Percentiles rank a stretch among this genome's conserved stretches.
These are phyloP conservation scores for Gorsachius magnificus DNA, from an alignment of 2,797 vertebrate species.

Conservation along the genomic window DNA sequence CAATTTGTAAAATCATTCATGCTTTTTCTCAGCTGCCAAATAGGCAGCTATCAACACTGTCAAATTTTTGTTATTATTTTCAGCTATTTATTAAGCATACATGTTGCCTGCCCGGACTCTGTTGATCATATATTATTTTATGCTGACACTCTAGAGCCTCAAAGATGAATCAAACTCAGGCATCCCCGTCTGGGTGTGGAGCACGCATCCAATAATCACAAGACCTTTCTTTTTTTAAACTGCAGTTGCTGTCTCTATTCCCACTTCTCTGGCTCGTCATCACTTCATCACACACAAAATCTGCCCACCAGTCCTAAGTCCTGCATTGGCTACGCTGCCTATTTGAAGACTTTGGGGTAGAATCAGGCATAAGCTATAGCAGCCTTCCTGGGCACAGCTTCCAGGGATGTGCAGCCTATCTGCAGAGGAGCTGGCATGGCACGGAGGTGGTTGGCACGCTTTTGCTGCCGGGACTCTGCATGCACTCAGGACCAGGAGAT, in stretches of 20 bases:
- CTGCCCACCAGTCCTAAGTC: neutral
- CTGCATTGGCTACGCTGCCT: neutral
- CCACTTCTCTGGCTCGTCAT: neutral
- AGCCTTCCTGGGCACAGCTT: neutral
- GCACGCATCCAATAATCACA: neutral
- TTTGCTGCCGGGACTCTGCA: neutral
- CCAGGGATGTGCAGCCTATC: neutral
- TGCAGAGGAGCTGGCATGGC: neutral
- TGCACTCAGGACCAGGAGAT: neutral
- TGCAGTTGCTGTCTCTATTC: conserved; percentile 22
- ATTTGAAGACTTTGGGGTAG: neutral
- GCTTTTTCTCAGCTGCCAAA: neutral
- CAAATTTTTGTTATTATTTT: conserved; percentile 12
- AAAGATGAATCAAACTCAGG: neutral
- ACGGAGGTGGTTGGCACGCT: neutral
- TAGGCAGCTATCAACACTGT: neutral
- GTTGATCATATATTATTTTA: neutral
- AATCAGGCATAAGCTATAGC: neutral
- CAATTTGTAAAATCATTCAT: neutral
- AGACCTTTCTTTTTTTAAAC: conserved; percentile 47
- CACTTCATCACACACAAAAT: neutral
- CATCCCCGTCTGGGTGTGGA: neutral
- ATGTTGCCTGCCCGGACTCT: neutral
- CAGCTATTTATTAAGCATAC: conserved; percentile 2
- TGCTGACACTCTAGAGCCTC: neutral